Percentiles rank a stretch among this genome's conserved stretches.
These are phyloP conservation scores for Petrolisthes cinctipes DNA, from an alignment of 2,888 invertebrate genomes.

Conservation along the genomic window DNA sequence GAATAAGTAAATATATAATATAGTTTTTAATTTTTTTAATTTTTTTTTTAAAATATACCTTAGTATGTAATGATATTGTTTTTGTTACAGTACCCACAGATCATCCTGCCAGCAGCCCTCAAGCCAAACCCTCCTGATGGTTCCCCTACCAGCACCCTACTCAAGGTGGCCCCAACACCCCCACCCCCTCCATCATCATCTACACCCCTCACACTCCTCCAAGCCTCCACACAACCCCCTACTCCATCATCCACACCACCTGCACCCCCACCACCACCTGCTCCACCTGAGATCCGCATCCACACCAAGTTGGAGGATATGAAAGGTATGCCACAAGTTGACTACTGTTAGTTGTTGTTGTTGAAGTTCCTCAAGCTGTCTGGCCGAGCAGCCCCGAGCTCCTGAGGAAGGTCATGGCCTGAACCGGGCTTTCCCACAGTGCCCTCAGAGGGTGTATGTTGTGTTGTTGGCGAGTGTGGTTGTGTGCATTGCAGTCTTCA, in stretches of 20 bases:
- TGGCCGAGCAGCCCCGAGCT: no score
- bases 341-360: no score
- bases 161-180: conserved; percentile 60
- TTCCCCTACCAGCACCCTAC: conserved; percentile 68
- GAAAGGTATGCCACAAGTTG: conserved; percentile 74
- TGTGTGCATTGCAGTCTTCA: no score
- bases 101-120: conserved; percentile 82
- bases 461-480: no score
- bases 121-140: conserved; percentile 72
- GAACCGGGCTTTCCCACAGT: no score
- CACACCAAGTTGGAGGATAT: conserved; percentile 85
- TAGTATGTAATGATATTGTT: not conserved
- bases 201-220: conserved; percentile 46
- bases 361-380: no score
- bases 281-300: conserved; percentile 69
- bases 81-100: conserved; percentile 77
- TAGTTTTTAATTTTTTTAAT: no score
- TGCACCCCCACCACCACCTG: conserved; percentile 64
- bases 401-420: no score
- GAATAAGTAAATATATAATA: no score
- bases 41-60: no score
- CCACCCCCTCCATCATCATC: conserved; percentile 65
- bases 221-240: conserved; percentile 63
- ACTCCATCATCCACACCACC: conserved; percentile 59
- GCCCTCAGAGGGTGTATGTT: no score